Percentiles rank a stretch among this genome's conserved stretches.
Conservation (phyloP, 2,797 vertebrate species). For the Carduelis carduelis region DNA sequence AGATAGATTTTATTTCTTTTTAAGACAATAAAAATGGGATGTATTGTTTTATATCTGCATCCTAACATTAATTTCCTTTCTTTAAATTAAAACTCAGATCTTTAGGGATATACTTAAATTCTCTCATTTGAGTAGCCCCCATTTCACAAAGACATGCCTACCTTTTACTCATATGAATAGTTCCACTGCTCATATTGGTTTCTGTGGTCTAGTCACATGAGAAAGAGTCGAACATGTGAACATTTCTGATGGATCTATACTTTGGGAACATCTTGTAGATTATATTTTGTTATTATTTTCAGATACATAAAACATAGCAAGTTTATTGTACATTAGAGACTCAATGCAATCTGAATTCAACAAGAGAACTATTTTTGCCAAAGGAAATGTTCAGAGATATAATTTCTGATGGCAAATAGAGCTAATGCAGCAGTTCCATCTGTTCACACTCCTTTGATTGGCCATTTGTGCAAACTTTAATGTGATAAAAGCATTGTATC, state of each 20-base stretch:
- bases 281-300: slow-evolving; percentile 40
- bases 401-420: slow-evolving; percentile 65
- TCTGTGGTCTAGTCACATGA: background rate
- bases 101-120: background rate
- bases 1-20: slow-evolving; percentile 8
- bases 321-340: slow-evolving; percentile 8
- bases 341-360: slow-evolving; percentile 44
- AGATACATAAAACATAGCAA: slow-evolving; percentile 8
- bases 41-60: background rate
- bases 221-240: background rate
- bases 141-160: background rate
- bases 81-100: background rate
- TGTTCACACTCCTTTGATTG: slow-evolving; percentile 65
- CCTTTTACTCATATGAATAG: background rate
- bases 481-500: slow-evolving; percentile 70
- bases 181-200: background rate
- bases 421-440: slow-evolving; percentile 70
- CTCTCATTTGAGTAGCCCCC: background rate
- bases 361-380: slow-evolving; percentile 42
- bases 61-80: background rate
- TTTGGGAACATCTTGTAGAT: background rate
- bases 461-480: slow-evolving; percentile 64
- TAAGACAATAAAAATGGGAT: background rate
- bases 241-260: background rate
- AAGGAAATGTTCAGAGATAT: slow-evolving; percentile 36